Evolutionary conservation across 2,888 invertebrate genomes (phyloP), one percentile per base, ranked within the genome.

Genomic region (Tanytarsus gracilentus): DNA sequence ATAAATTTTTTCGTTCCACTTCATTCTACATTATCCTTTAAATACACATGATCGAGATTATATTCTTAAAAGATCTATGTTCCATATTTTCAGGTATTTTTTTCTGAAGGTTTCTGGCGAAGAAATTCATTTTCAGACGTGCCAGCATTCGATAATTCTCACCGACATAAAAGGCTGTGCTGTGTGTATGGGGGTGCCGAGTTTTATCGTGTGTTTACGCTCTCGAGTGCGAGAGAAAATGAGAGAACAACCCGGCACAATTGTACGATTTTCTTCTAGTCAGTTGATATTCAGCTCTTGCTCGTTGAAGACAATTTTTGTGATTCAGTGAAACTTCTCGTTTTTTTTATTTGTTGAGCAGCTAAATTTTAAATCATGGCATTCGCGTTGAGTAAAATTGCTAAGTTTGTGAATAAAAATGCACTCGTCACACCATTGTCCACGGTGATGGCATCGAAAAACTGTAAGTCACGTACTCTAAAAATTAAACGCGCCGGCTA

Each of bases 371-470:
- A 9, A 26, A 58, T 14, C 7, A 58, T 58, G 56, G 56, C 56
- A 44, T 58, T 58, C 39, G 48, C 56, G 9, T 26, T 58, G 29
- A 48, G 27, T 48, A 58, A 44, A 58, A 58, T 58, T 16, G 56
- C 44, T 16, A 58, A 48, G 18, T 29, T 36, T 11, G 44, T 58
- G 18, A 58, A 40, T n/a, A 58, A 58, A 29, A 58, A 58, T 58
- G 56, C 48, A 11, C 29, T 58, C 3, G 21, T 58, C 6, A 58
- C 56, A n/a, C 56, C 56, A 14, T 26, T 58, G 7, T 44, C 56
- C 9, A 44, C 56, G 16, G 27, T 44, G 4, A 29, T 56, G n/a
- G 25, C 56, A 44, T 44, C 56, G 18, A 58, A 27, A 16, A 39
- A 40, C 16, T 58, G 56, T 58, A 58, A 58, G 56, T 56, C 5